phyloP scores from a whole-genome alignment of 2,888 invertebrate genomes.

The Nomada ferruginata region DNA sequence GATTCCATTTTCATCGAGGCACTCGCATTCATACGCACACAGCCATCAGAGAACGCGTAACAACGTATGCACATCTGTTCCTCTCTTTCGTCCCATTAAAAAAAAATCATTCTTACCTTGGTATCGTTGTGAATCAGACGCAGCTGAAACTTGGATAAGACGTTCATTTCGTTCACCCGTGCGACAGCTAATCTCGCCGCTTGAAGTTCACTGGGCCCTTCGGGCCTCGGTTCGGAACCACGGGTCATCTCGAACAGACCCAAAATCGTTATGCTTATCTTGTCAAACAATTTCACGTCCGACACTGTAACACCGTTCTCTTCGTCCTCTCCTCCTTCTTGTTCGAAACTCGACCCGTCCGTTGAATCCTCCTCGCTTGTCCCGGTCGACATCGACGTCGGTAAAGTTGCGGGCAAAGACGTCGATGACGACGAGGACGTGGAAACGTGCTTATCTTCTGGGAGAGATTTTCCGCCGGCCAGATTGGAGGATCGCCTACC shows the following conservation, averaged over 20 bases:
- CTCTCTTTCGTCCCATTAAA: too few species aligned
- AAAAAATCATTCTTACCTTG: conserved; percentile 87
- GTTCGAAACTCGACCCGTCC: background rate
- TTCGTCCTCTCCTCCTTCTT: background rate
- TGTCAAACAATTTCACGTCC: conserved; percentile 65
- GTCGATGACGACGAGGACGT: background rate
- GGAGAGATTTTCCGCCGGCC: conserved; percentile 11
- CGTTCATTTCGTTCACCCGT: conserved; percentile 89
- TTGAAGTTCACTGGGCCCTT: conserved; percentile 90
- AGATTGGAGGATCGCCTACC: conserved; percentile 47
- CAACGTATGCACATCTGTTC: too few species aligned
- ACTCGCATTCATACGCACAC: conserved; percentile 6
- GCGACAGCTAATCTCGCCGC: conserved; percentile 92
- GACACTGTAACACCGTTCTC: conserved; percentile 36
- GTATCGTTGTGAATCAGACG: conserved; percentile 93
- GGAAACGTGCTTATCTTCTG: conserved; percentile 38
- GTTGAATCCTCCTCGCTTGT: conserved; percentile 14
- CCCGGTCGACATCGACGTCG: conserved; percentile 19
- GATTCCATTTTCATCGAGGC: conserved; percentile 25
- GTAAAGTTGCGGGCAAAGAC: background rate
- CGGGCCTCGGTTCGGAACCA: conserved; percentile 87
- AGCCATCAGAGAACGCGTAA: background rate
- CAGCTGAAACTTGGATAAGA: conserved; percentile 90
- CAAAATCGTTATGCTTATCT: conserved; percentile 88
- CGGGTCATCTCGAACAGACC: conserved; percentile 93